Base-by-base conservation (phyloP, 2,888 invertebrate genomes). In the Lepidonotus clava region DNA sequence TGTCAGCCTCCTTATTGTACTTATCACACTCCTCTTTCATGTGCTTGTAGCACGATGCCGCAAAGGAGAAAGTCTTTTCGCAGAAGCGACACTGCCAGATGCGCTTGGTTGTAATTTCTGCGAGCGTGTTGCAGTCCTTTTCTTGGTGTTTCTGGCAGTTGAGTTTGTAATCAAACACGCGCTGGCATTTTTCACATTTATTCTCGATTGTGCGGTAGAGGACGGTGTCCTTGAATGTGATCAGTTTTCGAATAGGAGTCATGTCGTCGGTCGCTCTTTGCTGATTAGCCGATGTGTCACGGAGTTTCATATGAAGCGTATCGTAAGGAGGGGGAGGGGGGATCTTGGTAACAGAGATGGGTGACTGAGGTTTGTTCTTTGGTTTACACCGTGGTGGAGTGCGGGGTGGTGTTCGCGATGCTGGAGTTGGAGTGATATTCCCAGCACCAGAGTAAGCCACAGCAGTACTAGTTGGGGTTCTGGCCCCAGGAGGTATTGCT, bases 91-190 rank as follows among this genome's bases (percentile, higher is more conserved):
- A 83, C 83, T 56, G 53, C 83, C 83, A 83, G 28, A 51, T 56
- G 6, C 56, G 53, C 56, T 38, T 32, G 0, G 53, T 51, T 28
- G 83, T 85, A 40, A 85, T 85, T 21, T 66, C 85, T 0, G 61
- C 66, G 1, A 6, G 6, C 38, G 67, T 46, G 40, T 21, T 21
- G 38, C 85, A 85, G 24, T 71, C 71, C 51, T 85, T 85, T 34
- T 71, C 66, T 46, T 85, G 85, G 36, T 85, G 85, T 34, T 85
- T 66, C 41, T 71, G 67, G 51, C 85, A 85, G 71, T 71, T 67
- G 28, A 67, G 67, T 66, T 85, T 85, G 85, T 85, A 61, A 38
- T 46, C 71, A n/a, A 85, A 85, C 34, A 85, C 51, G 46, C 76
- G 61, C 28, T 71, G 32, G 40, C 85, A 85, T 6, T 41, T 41